Percentiles rank a stretch among this genome's conserved stretches.
These are phyloP conservation scores for Lithophane semibrunnea DNA, from an alignment of 2,888 invertebrate species.

Conservation along the genomic window DNA sequence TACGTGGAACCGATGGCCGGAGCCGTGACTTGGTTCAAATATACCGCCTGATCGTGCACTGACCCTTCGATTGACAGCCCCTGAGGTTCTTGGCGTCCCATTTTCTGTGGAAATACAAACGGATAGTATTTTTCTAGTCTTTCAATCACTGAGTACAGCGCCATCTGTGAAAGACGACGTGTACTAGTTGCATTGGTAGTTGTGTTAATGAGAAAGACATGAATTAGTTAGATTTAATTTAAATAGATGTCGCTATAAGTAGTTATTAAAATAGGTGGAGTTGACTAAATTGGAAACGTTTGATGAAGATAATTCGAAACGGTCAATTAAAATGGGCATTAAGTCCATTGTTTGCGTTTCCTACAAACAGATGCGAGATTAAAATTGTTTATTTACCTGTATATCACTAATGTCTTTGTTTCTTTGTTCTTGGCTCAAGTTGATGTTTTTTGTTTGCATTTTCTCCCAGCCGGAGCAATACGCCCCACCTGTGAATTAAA, in stretches of 20 bases:
- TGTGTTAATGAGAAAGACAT: neutral
- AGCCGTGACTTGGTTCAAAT: conserved; percentile 84
- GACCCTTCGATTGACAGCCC: conserved; percentile 78
- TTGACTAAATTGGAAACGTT: neutral
- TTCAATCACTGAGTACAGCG: conserved; percentile 62
- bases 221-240: conserved; percentile 1
- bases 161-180: conserved; percentile 69
- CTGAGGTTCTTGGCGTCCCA: conserved; percentile 84
- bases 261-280: neutral
- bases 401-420: conserved; percentile 81
- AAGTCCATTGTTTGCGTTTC: conserved; percentile 52
- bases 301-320: conserved; percentile 12
- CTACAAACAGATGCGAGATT: conserved; percentile 31
- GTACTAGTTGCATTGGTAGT: conserved; percentile 42
- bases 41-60: conserved; percentile 77
- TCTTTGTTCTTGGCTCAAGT: conserved; percentile 89
- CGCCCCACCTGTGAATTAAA: conserved; percentile 74
- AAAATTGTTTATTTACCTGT: conserved; percentile 74
- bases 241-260: conserved; percentile 60
- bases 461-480: conserved; percentile 75
- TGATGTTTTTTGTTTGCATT: conserved; percentile 92
- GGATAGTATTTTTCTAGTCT: conserved; percentile 28
- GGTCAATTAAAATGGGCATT: conserved; percentile 34
- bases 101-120: conserved; percentile 81
- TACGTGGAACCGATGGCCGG: conserved; percentile 84